phyloP scores from a whole-genome alignment of 2,888 invertebrate species.

The Cristatella mucedo region DNA sequence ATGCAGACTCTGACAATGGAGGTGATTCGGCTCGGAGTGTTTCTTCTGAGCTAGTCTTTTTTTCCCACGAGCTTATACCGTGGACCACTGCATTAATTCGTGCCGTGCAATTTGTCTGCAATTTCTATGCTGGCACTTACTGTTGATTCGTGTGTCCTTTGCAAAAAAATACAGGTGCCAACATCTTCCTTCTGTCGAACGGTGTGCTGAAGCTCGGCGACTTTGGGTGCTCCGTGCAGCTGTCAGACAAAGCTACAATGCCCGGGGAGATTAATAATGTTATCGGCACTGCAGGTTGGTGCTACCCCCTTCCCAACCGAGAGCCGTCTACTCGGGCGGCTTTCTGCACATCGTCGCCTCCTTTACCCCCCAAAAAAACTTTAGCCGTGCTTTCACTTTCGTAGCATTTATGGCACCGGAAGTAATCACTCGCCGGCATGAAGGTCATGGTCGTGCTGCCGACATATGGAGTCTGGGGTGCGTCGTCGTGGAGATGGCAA shows the following conservation, averaged over 20 bases:
- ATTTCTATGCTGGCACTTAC: no score
- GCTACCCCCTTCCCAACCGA: no score
- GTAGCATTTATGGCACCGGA: slow-evolving; percentile 92
- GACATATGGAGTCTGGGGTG: slow-evolving; percentile 94
- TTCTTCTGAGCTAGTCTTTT: no score
- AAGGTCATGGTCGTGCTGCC: slow-evolving; percentile 74
- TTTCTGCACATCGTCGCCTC: no score
- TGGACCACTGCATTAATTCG: no score
- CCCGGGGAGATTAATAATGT: slow-evolving; percentile 31
- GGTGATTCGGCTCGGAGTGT: no score
- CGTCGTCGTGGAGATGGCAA: slow-evolving; percentile 84
- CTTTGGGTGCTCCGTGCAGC: slow-evolving; percentile 82
- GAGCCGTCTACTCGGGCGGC: no score
- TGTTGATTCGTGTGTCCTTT: no score
- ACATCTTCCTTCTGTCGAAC: slow-evolving; percentile 76
- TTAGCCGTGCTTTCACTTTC: slow-evolving; percentile 2
- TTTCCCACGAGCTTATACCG: no score
- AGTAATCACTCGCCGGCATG: slow-evolving; percentile 45
- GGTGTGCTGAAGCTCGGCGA: slow-evolving; percentile 70
- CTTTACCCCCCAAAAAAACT: background rate
- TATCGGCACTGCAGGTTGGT: slow-evolving; percentile 60
- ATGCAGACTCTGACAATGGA: no score
- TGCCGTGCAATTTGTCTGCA: no score
- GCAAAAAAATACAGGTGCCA: slow-evolving; percentile 60
- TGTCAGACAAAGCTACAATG: slow-evolving; percentile 50